phyloP scores from a whole-genome alignment of 2,888 invertebrate species.

The Drosophila cracens region DNA sequence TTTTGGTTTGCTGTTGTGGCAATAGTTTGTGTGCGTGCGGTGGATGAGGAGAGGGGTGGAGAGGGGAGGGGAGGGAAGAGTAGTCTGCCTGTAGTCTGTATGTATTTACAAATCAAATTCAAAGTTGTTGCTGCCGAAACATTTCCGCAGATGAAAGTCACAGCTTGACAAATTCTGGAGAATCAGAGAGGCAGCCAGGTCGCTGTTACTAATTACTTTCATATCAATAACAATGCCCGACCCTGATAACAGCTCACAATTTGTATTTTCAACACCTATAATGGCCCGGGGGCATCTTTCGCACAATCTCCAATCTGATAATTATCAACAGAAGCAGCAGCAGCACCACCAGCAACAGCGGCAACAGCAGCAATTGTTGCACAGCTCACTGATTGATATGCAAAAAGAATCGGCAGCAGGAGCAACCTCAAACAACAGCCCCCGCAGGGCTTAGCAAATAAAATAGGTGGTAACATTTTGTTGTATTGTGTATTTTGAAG shows the following conservation, averaged over 20 bases:
- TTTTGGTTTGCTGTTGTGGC: constrained; percentile 24
- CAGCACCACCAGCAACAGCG: constrained; percentile 30
- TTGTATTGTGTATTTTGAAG: constrained; percentile 16
- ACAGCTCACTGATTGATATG: constrained; percentile 61
- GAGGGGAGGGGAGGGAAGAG: too few relatives aligned
- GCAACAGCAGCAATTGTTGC: constrained; percentile 28
- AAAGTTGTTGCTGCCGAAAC: constrained; percentile 71
- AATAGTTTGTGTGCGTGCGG: constrained; percentile 4
- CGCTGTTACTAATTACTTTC: constrained; percentile 74
- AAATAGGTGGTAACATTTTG: constrained; percentile 18
- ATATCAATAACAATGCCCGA: constrained; percentile 65
- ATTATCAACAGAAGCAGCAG: constrained; percentile 57
- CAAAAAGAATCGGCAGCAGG: constrained; percentile 37
- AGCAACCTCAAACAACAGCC: constrained; percentile 3
- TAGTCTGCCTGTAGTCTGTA: constrained; percentile 6
- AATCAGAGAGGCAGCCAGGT: constrained; percentile 51
- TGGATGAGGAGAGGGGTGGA: background rate
- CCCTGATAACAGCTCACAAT: constrained; percentile 62
- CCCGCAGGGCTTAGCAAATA: constrained; percentile 24
- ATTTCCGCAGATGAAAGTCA: constrained; percentile 80
- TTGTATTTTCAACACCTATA: constrained; percentile 67
- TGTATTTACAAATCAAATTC: constrained; percentile 75
- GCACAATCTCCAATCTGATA: constrained; percentile 52
- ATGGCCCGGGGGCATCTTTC: constrained; percentile 53
- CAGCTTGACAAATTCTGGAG: constrained; percentile 77